A percentile compares a stretch with the other conserved stretches of the same genome.
phyloP scores from a whole-genome alignment of 2,113 vertebrate genomes.

The Vanacampus margaritifer region DNA sequence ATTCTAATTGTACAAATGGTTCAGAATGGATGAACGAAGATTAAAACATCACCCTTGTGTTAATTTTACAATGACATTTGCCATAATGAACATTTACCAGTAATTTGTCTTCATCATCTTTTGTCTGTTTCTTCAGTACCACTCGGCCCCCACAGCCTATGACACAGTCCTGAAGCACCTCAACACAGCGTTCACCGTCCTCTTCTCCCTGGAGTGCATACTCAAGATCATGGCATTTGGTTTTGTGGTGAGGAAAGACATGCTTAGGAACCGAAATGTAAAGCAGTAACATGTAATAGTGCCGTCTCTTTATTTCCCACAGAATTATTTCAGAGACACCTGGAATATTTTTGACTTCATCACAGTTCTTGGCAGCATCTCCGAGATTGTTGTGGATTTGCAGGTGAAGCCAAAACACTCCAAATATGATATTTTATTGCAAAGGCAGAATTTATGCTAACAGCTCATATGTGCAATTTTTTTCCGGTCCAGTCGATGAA shows the following conservation, averaged over 20 bases:
- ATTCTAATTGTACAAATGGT: too few species aligned
- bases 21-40: too few species aligned
- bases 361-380: slow-evolving; percentile 95
- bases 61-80: too few species aligned
- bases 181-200: slow-evolving; percentile 95
- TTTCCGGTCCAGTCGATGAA: slow-evolving; percentile 72
- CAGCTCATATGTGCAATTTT: neutral
- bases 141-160: slow-evolving; percentile 91
- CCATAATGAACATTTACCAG: neutral
- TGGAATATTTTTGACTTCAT: slow-evolving; percentile 99
- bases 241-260: slow-evolving; percentile 79
- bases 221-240: slow-evolving; percentile 96
- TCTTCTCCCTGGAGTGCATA: slow-evolving; percentile 95
- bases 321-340: slow-evolving; percentile 99
- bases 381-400: slow-evolving; percentile 88
- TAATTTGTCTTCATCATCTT: neutral
- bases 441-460: neutral
- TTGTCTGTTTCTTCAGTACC: slow-evolving; percentile 75
- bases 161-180: slow-evolving; percentile 91
- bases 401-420: slow-evolving; percentile 59
- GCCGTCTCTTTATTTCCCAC: slow-evolving; percentile 16
- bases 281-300: neutral
- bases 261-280: neutral
- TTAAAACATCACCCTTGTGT: too few species aligned
- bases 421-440: neutral